phyloP scores from a whole-genome alignment of 1,140 invertebrate genomes.

The Ceratoteleas bidentatus region DNA sequence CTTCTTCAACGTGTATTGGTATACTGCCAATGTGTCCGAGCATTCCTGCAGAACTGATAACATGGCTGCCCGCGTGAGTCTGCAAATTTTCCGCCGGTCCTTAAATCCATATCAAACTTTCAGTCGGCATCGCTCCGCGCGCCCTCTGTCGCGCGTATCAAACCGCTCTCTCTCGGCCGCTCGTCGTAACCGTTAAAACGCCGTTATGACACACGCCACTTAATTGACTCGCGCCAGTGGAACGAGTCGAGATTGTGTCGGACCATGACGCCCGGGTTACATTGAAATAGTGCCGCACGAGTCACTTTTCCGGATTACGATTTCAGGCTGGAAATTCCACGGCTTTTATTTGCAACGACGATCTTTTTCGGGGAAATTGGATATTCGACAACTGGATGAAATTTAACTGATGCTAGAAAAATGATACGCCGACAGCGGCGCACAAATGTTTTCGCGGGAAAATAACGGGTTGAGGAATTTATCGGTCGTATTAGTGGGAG shows the following conservation, averaged over 20 bases:
- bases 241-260: slow-evolving; percentile 29
- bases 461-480: no score
- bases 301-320: no score
- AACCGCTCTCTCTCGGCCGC: not conserved
- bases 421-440: no score
- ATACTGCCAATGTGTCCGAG: slow-evolving; percentile 73
- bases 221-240: slow-evolving; percentile 17
- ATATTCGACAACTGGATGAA: no score
- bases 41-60: slow-evolving; percentile 73
- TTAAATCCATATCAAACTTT: slow-evolving; percentile 46
- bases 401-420: no score
- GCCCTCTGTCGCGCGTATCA: no score
- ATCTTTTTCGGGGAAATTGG: no score
- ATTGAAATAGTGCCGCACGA: no score
- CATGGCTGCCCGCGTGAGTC: slow-evolving; percentile 59
- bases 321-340: no score
- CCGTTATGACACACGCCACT: slow-evolving; percentile 16
- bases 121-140: not conserved
- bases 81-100: slow-evolving; percentile 53
- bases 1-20: slow-evolving; percentile 72
- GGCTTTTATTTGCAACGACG: not conserved
- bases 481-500: no score
- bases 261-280: slow-evolving; percentile 15
- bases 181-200: slow-evolving; percentile 12
- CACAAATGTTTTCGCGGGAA: no score